Evolutionary conservation across 2,888 invertebrate genomes (phyloP).

Genomic region (Campaea margaritaria): DNA sequence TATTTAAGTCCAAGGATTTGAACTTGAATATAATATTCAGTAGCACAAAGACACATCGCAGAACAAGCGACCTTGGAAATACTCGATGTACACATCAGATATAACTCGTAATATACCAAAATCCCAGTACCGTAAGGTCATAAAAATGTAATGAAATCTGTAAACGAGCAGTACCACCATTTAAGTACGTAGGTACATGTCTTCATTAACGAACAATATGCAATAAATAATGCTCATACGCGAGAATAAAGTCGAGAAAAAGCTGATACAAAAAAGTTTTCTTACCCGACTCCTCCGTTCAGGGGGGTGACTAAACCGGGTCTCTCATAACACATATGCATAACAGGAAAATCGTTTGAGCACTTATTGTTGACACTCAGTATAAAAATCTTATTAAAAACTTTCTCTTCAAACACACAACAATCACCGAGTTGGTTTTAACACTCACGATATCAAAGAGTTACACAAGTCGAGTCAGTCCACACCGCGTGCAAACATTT

Average conservation of each 20-base stretch:
- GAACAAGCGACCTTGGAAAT: too few relatives aligned
- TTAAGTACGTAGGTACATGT: slow-evolving; percentile 17
- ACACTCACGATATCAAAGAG: slow-evolving; percentile 37
- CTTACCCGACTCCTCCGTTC: slow-evolving; percentile 80
- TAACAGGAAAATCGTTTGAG: slow-evolving; percentile 68
- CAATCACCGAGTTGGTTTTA: slow-evolving; percentile 44
- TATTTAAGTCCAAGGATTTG: too few relatives aligned
- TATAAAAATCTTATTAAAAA: slow-evolving; percentile 37
- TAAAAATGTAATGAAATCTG: slow-evolving; percentile 22
- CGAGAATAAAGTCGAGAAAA: slow-evolving; percentile 16
- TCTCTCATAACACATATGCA: slow-evolving; percentile 83
- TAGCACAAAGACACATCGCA: too few relatives aligned
- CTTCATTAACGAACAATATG: slow-evolving; percentile 34
- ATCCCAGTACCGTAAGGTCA: slow-evolving; percentile 9
- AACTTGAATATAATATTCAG: too few relatives aligned
- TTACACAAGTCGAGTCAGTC: slow-evolving; percentile 60
- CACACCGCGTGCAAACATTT: slow-evolving; percentile 80
- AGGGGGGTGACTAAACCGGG: slow-evolving; percentile 78
- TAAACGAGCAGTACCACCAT: slow-evolving; percentile 12
- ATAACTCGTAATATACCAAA: neutral
- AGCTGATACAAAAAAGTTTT: slow-evolving; percentile 28
- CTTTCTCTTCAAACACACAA: slow-evolving; percentile 34
- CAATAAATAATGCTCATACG: slow-evolving; percentile 25
- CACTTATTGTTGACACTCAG: slow-evolving; percentile 60
- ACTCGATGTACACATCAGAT: neutral